Evolutionary conservation across 2,888 invertebrate species (phyloP), one percentile per base, ranked within the genome.

Genomic region (Ariolimax columbianus): DNA sequence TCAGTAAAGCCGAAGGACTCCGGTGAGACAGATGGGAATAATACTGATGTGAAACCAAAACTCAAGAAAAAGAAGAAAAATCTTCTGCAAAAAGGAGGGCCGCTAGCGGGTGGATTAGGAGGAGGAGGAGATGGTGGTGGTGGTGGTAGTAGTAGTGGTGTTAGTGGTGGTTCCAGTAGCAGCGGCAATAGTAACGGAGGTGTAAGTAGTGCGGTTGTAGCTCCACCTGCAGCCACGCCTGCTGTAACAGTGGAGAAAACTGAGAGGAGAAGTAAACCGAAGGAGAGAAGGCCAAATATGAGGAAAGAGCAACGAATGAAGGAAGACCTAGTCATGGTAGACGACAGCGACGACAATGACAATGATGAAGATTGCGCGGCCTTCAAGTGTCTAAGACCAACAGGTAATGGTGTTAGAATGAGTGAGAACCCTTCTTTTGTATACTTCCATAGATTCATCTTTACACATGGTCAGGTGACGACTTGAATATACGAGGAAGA

Each of bases 351-450:
- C 73, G 90, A 91, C 55, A 90, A 90, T 84, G 90, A 91, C 55
- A 90, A 90, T 84, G 91, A 91, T 80, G 93, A 93, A 36, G 92
- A 93, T 70, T 93, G 93, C 89, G 91, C 94, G 36, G 94, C 94
- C 19, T 86, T 89, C 9, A 92, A 91, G 82, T 94, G 94, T 90
- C 86, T 93, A 33, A 90, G 92, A 87, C 94, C 94, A 7, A 89
- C 89, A 63, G 93, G 93, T 91, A 84, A 72, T 72, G 72, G 26
- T 72, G 26, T 72, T 72, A 33, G 4, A n/a, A 63, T 55, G 14
- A 3, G 19, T 23, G 55, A 23, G 23, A 55, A 55, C 23, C 55
- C 23, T 55, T 23, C 6, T 55, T 55, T 55, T 17, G 23, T 55
- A 19, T 55, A 55, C 23, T 55, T 11, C 9, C 55, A 11, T 55